Evolutionary conservation across 2,797 vertebrate species (phyloP).

Genomic region (Lepidocolaptes lacrymiger): DNA sequence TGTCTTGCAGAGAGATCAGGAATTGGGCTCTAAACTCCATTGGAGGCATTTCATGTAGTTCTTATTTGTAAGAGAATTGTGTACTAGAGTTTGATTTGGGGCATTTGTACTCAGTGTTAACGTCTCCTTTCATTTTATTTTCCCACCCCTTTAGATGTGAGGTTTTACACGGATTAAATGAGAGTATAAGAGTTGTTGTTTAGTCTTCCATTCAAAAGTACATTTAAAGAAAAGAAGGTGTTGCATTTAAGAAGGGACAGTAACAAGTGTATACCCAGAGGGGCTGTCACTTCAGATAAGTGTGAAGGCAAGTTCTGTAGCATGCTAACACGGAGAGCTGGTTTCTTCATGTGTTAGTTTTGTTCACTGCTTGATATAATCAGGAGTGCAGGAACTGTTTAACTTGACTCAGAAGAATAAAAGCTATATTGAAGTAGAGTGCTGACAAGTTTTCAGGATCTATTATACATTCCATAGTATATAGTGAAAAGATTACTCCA

Average conservation of each 20-base stretch:
- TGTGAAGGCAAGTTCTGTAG: background rate
- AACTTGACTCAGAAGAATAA: background rate
- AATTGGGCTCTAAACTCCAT: background rate
- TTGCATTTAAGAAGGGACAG: background rate
- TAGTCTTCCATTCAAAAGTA: background rate
- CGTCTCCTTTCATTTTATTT: background rate
- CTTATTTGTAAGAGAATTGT: background rate
- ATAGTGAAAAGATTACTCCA: background rate
- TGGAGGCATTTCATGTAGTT: background rate
- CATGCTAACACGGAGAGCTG: background rate
- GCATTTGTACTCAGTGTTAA: background rate
- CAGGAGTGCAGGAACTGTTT: background rate
- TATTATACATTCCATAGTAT: background rate
- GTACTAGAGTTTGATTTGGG: background rate
- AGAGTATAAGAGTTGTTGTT: background rate
- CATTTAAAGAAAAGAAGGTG: background rate
- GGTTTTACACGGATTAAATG: background rate
- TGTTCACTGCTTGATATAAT: background rate
- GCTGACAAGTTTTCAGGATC: background rate
- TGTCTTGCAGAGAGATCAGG: background rate
- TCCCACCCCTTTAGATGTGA: background rate
- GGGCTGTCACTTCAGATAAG: background rate
- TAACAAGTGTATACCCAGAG: background rate
- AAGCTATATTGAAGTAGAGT: background rate
- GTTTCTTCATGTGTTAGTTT: background rate